Percentiles rank a stretch among this genome's conserved stretches.
These are phyloP conservation scores for Hippoglossus stenolepis DNA, from an alignment of 2,113 vertebrate species.

Conservation along the genomic window DNA sequence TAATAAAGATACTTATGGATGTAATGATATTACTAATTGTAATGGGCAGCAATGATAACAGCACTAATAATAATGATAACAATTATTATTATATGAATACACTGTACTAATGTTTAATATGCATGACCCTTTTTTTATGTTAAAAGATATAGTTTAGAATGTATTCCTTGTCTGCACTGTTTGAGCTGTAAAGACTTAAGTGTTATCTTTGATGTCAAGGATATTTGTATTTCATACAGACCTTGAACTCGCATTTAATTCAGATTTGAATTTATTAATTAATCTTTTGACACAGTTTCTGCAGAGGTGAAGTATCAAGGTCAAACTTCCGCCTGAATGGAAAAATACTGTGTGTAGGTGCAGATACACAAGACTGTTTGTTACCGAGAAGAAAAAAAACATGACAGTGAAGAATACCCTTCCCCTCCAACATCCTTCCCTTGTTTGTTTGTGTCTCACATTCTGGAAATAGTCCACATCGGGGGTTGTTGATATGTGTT, in stretches of 20 bases:
- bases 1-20: too few relatives aligned
- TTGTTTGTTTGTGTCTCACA: slow-evolving; percentile 73
- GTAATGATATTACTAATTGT: too few relatives aligned
- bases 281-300: neutral
- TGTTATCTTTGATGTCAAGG: too few relatives aligned
- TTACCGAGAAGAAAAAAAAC: slow-evolving; percentile 7
- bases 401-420: slow-evolving; percentile 37
- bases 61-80: too few relatives aligned
- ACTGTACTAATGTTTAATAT: too few relatives aligned
- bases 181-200: too few relatives aligned
- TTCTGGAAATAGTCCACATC: slow-evolving; percentile 61
- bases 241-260: neutral
- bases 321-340: slow-evolving; percentile 30
- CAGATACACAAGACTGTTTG: slow-evolving; percentile 37
- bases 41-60: too few relatives aligned
- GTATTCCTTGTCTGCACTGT: too few relatives aligned
- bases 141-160: neutral
- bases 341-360: slow-evolving; percentile 52
- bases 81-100: too few relatives aligned
- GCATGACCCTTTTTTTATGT: neutral
- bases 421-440: slow-evolving; percentile 77
- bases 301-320: neutral
- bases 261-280: neutral
- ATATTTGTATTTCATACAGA: too few relatives aligned
- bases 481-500: slow-evolving; percentile 38